phyloP scores from a whole-genome alignment of 2,888 invertebrate species.

The Daptonema setosum region DNA sequence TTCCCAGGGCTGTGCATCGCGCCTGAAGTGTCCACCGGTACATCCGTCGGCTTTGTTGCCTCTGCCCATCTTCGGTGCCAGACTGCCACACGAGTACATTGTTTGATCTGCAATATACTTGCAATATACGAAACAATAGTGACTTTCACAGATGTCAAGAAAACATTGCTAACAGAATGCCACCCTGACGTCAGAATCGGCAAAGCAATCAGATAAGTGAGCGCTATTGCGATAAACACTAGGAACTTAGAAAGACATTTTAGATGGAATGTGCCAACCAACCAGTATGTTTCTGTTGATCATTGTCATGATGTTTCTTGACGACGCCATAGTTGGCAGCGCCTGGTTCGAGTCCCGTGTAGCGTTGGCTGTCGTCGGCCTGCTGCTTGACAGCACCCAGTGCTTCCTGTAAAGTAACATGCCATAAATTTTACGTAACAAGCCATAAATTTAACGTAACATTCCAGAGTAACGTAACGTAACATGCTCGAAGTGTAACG shows the following conservation, averaged over 20 bases:
- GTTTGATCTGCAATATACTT: slow-evolving; percentile 23
- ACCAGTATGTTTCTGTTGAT: slow-evolving; percentile 31
- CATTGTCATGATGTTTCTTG: slow-evolving; percentile 33
- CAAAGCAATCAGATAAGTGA: no score
- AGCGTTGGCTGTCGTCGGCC: slow-evolving; percentile 29
- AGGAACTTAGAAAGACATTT: no score
- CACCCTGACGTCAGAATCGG: no score
- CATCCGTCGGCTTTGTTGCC: slow-evolving; percentile 28
- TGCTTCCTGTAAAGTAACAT: slow-evolving; percentile 31
- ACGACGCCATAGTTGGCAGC: slow-evolving; percentile 33
- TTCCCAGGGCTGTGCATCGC: slow-evolving; percentile 37
- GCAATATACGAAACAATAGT: no score
- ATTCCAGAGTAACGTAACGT: no score
- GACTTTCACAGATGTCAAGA: no score
- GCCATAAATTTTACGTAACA: no score
- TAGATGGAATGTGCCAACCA: no score
- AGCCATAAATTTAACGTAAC: no score
- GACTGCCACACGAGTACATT: slow-evolving; percentile 38
- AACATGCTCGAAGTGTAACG: no score
- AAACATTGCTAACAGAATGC: no score
- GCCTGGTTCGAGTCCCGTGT: slow-evolving; percentile 27
- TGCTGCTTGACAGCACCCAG: slow-evolving; percentile 31
- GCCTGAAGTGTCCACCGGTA: slow-evolving; percentile 32
- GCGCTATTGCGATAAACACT: no score
- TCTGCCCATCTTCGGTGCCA: slow-evolving; percentile 34